Percentiles rank a stretch among this genome's conserved stretches.
phyloP scores from a whole-genome alignment of 2,113 vertebrate genomes.

The Neomonachus schauinslandi region DNA sequence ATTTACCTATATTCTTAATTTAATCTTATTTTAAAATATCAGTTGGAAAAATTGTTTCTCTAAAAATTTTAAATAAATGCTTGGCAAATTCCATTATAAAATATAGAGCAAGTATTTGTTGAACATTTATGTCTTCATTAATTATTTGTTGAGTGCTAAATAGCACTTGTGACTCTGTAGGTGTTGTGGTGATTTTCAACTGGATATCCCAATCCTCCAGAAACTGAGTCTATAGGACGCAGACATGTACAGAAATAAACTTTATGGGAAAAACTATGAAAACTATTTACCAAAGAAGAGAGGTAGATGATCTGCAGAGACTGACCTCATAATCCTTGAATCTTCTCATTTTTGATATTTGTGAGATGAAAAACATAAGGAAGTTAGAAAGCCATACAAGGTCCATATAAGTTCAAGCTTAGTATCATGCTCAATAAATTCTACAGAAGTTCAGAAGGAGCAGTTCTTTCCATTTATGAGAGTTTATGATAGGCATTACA shows the following conservation, averaged over 20 bases:
- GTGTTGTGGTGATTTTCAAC: not conserved
- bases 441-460: not conserved
- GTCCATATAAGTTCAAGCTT: not conserved
- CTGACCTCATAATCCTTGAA: not conserved
- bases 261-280: not conserved
- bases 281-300: not conserved
- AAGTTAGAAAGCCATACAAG: not conserved
- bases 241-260: not conserved
- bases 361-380: not conserved
- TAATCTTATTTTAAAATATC: not conserved
- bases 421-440: not conserved
- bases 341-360: not conserved
- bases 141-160: not conserved
- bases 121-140: not conserved
- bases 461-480: not conserved
- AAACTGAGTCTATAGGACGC: not conserved
- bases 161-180: not conserved
- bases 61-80: not conserved
- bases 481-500: not conserved
- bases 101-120: not conserved
- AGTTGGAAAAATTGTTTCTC: not conserved
- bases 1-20: not conserved
- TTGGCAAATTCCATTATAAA: not conserved
- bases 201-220: not conserved
- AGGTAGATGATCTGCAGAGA: not conserved